Base-by-base conservation (phyloP, 2,113 vertebrate species). In the Aegypius monachus region DNA sequence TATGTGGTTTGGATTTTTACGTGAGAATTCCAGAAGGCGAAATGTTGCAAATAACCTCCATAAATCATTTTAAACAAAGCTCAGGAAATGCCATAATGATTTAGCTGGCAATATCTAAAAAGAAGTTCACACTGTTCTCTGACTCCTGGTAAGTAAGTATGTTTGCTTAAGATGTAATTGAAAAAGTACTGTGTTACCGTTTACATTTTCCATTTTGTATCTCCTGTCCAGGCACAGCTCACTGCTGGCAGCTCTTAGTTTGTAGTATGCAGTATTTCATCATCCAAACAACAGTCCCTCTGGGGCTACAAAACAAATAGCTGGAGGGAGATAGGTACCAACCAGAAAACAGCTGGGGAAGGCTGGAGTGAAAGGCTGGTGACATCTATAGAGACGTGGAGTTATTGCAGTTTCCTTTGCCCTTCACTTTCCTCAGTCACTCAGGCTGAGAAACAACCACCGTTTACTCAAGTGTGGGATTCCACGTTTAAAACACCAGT, bases 41-140 rank as follows among this genome's bases (percentile, higher is more conserved):
- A 97, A 84, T 58, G 48, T 81, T 89, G 61, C 68, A 95, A 92
- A 86, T 45, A 91, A 53, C 40, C 48, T 78, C 82, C 65, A 95
- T 79, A 97, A 94, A 89, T 72, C 2, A 66, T 67, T 95, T 95
- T 38, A 86, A 96, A 92, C 83, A 94, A 94, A 96, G 90, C 50
- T 93, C 80, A 59, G 82, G 88, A 97, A 96, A 88, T 92, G 43
- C 72, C 55, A 62, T 70, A 47, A 95, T 72, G 31, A 79, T 91
- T 95, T 91, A 89, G 43, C 40, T 63, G 43, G 83, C 48, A 79
- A 61, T 75, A 87, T 53, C 73, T 81, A 56, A 81, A 47, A 79
- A 63, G 43, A 81, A 62, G 48, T 86, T 88, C 80, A 83, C 52
- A 16, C 36, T 91, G 72, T 68, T 93, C 32, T 85, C 48, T 67